phyloP scores from a whole-genome alignment of 2,113 vertebrate genomes.

The Grallaria varia region DNA sequence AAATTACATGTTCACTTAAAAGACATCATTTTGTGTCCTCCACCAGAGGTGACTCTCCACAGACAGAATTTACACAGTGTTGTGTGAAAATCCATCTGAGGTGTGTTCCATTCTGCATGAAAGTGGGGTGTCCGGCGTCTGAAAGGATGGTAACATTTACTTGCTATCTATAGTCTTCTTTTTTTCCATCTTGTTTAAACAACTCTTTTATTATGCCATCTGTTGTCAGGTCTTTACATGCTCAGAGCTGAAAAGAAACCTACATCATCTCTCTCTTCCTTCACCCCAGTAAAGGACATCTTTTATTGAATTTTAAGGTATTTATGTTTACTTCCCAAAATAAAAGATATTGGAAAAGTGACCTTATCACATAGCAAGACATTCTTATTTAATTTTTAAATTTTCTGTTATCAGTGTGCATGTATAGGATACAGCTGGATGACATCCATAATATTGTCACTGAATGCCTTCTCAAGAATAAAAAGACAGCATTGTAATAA shows the following conservation, averaged over 20 bases:
- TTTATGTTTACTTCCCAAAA: neutral
- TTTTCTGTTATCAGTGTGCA: neutral
- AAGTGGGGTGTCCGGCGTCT: neutral
- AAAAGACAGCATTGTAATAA: neutral
- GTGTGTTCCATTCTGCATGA: rapidly evolving
- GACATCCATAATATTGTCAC: neutral
- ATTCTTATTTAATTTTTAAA: neutral
- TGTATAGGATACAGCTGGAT: neutral
- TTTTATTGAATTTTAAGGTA: neutral
- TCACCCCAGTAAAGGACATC: neutral
- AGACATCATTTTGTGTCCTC: neutral
- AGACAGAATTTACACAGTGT: neutral
- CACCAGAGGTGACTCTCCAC: rapidly evolving
- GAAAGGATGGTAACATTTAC: neutral
- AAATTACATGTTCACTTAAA: neutral
- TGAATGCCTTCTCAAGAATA: neutral
- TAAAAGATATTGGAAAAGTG: neutral
- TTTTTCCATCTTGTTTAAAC: neutral
- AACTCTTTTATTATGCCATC: neutral
- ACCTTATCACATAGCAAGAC: neutral
- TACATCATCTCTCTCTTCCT: neutral
- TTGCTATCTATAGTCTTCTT: neutral
- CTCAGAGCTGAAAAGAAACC: neutral
- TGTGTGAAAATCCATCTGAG: neutral
- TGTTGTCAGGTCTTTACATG: neutral